Conservation (phyloP, 2,113 vertebrate genomes). For the Phocoena phocoena region DNA sequence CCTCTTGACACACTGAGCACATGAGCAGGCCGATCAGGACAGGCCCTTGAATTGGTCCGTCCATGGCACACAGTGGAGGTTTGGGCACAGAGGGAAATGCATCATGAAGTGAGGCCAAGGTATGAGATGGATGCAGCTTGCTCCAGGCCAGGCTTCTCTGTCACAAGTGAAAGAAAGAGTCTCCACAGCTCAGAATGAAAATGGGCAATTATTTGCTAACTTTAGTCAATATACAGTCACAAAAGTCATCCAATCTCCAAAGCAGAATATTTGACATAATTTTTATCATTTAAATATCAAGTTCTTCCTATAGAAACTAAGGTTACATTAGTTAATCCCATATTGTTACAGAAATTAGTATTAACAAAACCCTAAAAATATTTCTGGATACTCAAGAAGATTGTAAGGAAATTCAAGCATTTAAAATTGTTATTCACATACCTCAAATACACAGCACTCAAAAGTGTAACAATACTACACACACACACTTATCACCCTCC, state of each 20-base stretch:
- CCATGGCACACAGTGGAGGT: neutral
- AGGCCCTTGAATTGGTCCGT: neutral
- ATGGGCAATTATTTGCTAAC: neutral
- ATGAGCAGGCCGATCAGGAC: neutral
- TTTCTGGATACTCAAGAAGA: neutral
- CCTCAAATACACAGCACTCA: neutral
- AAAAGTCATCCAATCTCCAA: neutral
- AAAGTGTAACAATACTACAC: neutral
- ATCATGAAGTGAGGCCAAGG: neutral
- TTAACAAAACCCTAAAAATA: neutral
- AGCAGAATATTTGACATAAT: neutral
- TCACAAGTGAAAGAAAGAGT: neutral
- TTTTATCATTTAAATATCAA: constrained; percentile 1
- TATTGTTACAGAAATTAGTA: neutral
- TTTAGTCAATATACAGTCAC: neutral
- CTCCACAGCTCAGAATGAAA: constrained; percentile 7
- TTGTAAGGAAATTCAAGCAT: neutral
- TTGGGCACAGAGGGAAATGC: neutral
- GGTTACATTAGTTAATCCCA: neutral
- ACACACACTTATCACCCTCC: neutral
- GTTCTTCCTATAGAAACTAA: neutral
- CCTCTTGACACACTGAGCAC: neutral
- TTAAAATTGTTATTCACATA: neutral
- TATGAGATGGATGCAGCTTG: neutral
- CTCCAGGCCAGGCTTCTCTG: neutral